A percentile compares a stretch with the other conserved stretches of the same genome.
Conservation (phyloP, 2,113 vertebrate genomes). For the Lepisosteus osseus region DNA sequence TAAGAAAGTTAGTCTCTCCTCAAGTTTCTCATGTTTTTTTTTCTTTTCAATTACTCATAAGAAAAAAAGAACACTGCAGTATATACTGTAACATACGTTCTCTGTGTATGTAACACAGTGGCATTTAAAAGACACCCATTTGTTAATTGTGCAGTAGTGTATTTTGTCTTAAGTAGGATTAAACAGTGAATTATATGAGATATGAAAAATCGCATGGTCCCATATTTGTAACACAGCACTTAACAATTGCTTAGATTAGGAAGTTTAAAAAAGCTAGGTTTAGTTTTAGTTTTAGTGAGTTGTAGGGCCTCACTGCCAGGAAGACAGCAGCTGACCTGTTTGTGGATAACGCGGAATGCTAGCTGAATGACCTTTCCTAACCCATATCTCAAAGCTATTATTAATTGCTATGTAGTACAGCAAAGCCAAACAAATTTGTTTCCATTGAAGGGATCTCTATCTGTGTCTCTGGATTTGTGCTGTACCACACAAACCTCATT, state of each 20-base stretch:
- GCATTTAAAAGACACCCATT: slow-evolving; percentile 88
- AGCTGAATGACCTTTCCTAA: slow-evolving; percentile 74
- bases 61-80: slow-evolving; percentile 25
- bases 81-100: slow-evolving; percentile 55
- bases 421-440: slow-evolving; percentile 98
- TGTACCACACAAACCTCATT: slow-evolving; percentile 95
- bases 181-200: slow-evolving; percentile 96
- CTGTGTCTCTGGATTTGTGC: slow-evolving; percentile 87
- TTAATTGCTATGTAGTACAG: slow-evolving; percentile 93
- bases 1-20: slow-evolving; percentile 4
- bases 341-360: slow-evolving; percentile 60
- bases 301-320: slow-evolving; percentile 44
- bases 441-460: slow-evolving; percentile 94
- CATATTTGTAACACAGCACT: slow-evolving; percentile 72
- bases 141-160: slow-evolving; percentile 66
- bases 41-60: slow-evolving; percentile 55
- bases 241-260: slow-evolving; percentile 85
- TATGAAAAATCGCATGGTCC: slow-evolving; percentile 82
- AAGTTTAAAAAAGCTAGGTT: slow-evolving; percentile 67
- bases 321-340: slow-evolving; percentile 46
- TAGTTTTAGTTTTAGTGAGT: slow-evolving; percentile 57
- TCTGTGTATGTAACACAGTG: slow-evolving; percentile 62
- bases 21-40: slow-evolving; percentile 37
- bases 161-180: slow-evolving; percentile 82
- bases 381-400: slow-evolving; percentile 83